These are phyloP conservation scores for Lepidurus couesii DNA, from an alignment of 1,140 invertebrate species.

Conservation along the genomic window DNA sequence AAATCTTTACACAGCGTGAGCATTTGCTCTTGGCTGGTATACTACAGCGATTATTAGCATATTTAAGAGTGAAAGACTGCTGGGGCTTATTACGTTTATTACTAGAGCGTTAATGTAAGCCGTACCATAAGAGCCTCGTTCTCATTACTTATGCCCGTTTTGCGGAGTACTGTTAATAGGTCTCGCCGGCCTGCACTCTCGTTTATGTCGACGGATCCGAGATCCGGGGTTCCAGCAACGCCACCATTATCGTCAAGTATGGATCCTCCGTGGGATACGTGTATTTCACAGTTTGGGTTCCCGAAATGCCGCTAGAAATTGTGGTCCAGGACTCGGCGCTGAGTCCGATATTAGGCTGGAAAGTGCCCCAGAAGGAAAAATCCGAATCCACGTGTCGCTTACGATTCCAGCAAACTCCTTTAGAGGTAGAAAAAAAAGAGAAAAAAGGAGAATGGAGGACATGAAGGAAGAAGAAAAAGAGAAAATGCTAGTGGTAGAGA, in stretches of 20 bases:
- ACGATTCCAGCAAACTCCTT: conserved; percentile 39
- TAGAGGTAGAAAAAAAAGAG: conserved; percentile 38
- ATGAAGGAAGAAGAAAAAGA: background rate
- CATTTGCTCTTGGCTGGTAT: too few species aligned
- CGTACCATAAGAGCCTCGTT: background rate
- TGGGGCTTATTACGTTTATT: too few species aligned
- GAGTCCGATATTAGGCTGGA: conserved; percentile 82
- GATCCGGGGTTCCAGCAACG: conserved; percentile 87
- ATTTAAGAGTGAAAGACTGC: too few species aligned
- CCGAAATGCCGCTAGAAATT: conserved; percentile 85
- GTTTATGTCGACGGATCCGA: conserved; percentile 96
- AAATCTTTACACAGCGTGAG: too few species aligned
- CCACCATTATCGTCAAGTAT: conserved; percentile 88
- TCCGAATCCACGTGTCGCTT: conserved; percentile 38
- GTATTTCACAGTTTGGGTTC: conserved; percentile 92
- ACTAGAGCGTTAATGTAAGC: conserved; percentile 27
- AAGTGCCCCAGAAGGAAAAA: conserved; percentile 59
- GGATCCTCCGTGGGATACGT: conserved; percentile 82
- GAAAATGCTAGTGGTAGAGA: background rate
- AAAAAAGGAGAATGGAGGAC: background rate
- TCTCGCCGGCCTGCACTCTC: conserved; percentile 90
- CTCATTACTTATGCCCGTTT: background rate
- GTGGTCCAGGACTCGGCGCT: conserved; percentile 79
- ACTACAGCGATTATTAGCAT: too few species aligned
- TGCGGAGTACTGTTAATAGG: conserved; percentile 52